A percentile compares a stretch with the other conserved stretches of the same genome.
phyloP scores from a whole-genome alignment of 2,797 vertebrate genomes.

The Halcyon smyrnensis region DNA sequence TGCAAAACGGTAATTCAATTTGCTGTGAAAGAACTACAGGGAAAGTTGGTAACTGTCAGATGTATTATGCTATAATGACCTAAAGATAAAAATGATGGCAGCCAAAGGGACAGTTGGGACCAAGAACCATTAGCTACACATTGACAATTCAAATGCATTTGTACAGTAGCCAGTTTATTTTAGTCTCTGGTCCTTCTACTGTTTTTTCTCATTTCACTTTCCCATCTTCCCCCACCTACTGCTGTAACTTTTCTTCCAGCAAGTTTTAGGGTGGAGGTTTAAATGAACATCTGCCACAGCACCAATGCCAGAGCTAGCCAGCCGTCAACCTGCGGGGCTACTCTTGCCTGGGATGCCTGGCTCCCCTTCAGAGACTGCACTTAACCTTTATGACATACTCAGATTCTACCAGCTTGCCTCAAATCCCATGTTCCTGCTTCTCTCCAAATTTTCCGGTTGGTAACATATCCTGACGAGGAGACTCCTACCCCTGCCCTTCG shows the following conservation, averaged over 20 bases:
- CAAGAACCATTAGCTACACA: not conserved
- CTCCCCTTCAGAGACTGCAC: constrained; percentile 44
- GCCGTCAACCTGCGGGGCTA: constrained; percentile 48
- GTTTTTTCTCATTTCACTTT: not conserved
- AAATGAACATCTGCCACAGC: constrained; percentile 77
- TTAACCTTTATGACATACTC: constrained; percentile 64
- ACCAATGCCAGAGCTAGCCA: constrained; percentile 42
- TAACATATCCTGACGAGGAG: not conserved
- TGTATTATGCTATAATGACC: constrained; percentile 1
- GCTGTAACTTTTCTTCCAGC: constrained; percentile 49
- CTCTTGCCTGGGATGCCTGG: constrained; percentile 60
- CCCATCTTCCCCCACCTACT: not conserved
- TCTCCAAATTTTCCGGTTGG: constrained; percentile 72
- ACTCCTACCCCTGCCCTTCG: not conserved
- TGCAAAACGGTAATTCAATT: not conserved
- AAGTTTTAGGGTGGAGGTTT: constrained; percentile 70
- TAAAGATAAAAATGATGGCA: not conserved
- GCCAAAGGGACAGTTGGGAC: constrained; percentile 25
- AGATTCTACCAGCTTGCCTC: constrained; percentile 37
- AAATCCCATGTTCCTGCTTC: constrained; percentile 32
- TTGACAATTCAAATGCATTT: constrained; percentile 9
- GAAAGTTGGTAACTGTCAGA: not conserved
- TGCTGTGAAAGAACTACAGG: not conserved
- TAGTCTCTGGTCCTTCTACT: not conserved
- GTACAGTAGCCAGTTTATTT: not conserved